These are phyloP conservation scores for Xenopus petersii DNA, from an alignment of 2,797 vertebrate species.

Conservation along the genomic window DNA sequence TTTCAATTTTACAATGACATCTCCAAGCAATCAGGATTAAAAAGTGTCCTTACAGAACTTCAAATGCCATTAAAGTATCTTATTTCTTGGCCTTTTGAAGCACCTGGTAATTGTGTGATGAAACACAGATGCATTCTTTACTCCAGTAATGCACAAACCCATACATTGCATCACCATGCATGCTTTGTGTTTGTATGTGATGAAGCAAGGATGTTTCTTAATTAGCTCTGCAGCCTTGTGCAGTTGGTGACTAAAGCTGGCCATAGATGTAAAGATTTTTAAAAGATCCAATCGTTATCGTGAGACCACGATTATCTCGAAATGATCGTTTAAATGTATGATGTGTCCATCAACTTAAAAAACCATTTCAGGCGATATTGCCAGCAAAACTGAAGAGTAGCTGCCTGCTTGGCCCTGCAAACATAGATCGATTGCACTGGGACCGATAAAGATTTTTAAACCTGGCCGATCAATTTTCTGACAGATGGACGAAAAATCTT, in stretches of 20 bases:
- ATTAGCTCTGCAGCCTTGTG: slow-evolving; percentile 27
- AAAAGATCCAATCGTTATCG: no score
- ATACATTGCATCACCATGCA: slow-evolving; percentile 15
- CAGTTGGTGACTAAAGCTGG: no score
- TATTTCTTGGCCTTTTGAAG: slow-evolving; percentile 7
- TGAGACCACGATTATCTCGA: slow-evolving; percentile 32
- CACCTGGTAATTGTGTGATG: slow-evolving; percentile 3
- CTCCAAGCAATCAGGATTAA: slow-evolving; percentile 39
- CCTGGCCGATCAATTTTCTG: no score
- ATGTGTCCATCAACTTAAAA: slow-evolving; percentile 2
- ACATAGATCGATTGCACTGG: no score
- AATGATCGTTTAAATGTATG: slow-evolving; percentile 21
- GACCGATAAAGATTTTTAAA: no score
- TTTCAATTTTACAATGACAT: slow-evolving; percentile 43
- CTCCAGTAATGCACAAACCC: slow-evolving; percentile 18
- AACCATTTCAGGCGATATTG: no score
- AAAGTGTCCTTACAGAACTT: slow-evolving; percentile 26
- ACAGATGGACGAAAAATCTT: no score
- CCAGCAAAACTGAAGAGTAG: no score
- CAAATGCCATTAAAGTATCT: slow-evolving; percentile 31
- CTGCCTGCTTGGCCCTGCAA: no score
- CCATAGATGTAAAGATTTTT: no score
- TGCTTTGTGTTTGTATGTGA: slow-evolving; percentile 7
- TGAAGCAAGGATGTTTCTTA: slow-evolving; percentile 13
- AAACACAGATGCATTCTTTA: slow-evolving; percentile 13